A percentile compares a stretch with the other conserved stretches of the same genome.
phyloP scores from a whole-genome alignment of 1,140 invertebrate genomes.

The Drepana arcuata region DNA sequence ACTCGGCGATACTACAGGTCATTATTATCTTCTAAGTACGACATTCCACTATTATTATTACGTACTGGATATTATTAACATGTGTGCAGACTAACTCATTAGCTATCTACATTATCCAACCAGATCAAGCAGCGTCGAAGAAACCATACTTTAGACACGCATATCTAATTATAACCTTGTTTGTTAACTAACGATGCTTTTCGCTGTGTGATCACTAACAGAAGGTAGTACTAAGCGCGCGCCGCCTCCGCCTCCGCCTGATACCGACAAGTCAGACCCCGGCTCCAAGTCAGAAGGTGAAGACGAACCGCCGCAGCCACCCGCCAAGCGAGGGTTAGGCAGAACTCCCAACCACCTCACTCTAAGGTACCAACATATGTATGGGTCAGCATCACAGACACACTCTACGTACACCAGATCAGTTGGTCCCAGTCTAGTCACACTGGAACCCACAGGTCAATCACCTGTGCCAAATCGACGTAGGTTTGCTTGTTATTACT shows the following conservation, averaged over 20 bases:
- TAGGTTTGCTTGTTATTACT: slow-evolving; percentile 50
- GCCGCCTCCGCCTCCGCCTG: slow-evolving; percentile 37
- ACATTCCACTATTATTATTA: too few relatives aligned
- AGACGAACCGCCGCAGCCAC: slow-evolving; percentile 82
- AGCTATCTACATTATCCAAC: too few relatives aligned
- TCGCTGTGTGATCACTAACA: slow-evolving; percentile 10
- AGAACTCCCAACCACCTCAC: slow-evolving; percentile 93
- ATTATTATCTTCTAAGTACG: too few relatives aligned
- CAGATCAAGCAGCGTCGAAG: too few relatives aligned
- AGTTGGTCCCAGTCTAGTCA: too few relatives aligned
- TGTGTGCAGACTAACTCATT: too few relatives aligned
- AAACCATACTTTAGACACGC: too few relatives aligned
- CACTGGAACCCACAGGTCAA: too few relatives aligned
- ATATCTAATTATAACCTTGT: too few relatives aligned
- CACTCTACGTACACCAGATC: slow-evolving; percentile 29
- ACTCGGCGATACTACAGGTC: slow-evolving; percentile 85
- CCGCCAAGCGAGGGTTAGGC: slow-evolving; percentile 83
- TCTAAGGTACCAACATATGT: slow-evolving; percentile 76
- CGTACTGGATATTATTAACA: too few relatives aligned
- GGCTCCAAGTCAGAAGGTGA: slow-evolving; percentile 90
- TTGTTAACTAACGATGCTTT: not conserved
- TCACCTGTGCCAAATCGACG: slow-evolving; percentile 47
- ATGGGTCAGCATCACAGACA: slow-evolving; percentile 41
- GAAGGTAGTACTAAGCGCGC: slow-evolving; percentile 31
- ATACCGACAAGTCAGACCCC: slow-evolving; percentile 76